These are phyloP conservation scores for Plestiodon gilberti DNA, from an alignment of 2,113 vertebrate genomes.

Conservation along the genomic window DNA sequence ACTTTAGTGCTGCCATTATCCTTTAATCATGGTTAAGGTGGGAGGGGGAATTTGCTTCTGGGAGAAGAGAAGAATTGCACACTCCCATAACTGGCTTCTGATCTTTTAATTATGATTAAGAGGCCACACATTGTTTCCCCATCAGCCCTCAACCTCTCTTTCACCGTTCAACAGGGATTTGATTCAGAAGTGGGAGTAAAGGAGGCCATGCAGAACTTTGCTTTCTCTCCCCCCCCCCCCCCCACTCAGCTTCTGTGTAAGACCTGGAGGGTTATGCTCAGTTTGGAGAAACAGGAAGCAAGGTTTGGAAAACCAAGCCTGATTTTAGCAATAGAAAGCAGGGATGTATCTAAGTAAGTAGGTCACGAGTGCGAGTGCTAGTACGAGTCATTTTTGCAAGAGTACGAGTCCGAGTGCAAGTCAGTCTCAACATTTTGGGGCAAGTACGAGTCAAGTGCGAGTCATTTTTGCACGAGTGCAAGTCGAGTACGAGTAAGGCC, in stretches of 20 bases:
- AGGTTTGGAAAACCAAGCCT: background rate
- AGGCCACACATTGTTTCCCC: background rate
- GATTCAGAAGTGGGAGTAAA: too few species aligned
- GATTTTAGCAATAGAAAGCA: too few species aligned
- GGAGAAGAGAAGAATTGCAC: background rate
- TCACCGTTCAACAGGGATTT: background rate
- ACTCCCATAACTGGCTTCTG: background rate
- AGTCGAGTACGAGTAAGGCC: too few species aligned
- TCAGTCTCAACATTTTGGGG: too few species aligned
- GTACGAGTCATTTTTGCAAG: too few species aligned
- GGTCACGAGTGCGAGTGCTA: too few species aligned
- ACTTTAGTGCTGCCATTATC: background rate
- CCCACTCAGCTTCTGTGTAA: background rate
- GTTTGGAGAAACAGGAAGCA: background rate
- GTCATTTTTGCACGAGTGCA: too few species aligned
- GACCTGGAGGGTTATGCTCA: background rate
- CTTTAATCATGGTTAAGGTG: background rate
- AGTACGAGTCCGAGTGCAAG: too few species aligned
- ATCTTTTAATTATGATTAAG: background rate
- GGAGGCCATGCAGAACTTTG: background rate
- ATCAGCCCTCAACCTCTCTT: too few species aligned
- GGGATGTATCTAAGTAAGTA: too few species aligned
- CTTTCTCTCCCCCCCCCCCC: background rate
- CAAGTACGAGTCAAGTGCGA: too few species aligned
- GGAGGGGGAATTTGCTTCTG: background rate